Conservation (phyloP, 2,888 invertebrate species). For the Apoda limacodes region DNA sequence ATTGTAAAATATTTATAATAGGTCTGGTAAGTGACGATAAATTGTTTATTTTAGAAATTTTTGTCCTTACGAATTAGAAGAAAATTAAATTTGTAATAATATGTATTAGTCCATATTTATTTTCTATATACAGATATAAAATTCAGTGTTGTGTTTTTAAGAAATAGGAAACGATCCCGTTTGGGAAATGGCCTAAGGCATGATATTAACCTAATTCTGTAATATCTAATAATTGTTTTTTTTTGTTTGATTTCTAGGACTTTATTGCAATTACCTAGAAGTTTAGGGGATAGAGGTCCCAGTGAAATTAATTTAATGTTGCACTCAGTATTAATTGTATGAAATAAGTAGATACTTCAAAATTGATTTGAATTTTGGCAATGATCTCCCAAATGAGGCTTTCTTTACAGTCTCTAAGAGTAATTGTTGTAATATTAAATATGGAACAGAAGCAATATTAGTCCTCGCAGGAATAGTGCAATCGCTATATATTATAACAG, state of each 20-base stretch:
- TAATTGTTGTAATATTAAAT: conserved; percentile 45
- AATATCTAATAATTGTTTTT: conserved; percentile 41
- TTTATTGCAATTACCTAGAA: conserved; percentile 29
- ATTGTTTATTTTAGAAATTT: conserved; percentile 50
- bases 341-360: conserved; percentile 46
- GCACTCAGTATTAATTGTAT: conserved; percentile 61
- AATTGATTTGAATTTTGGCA: conserved; percentile 45
- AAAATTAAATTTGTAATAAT: no score
- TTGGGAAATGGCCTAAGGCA: conserved; percentile 51
- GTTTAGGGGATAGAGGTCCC: conserved; percentile 23
- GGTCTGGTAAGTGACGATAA: conserved; percentile 57
- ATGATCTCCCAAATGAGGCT: conserved; percentile 55
- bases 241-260: conserved; percentile 38
- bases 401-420: conserved; percentile 34
- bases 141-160: no score
- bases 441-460: conserved; percentile 60
- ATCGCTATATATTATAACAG: conserved; percentile 54
- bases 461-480: conserved; percentile 69
- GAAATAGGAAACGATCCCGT: conserved; percentile 27
- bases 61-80: no score
- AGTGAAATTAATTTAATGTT: conserved; percentile 58
- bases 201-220: conserved; percentile 38
- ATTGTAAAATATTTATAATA: conserved; percentile 62
- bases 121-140: no score
- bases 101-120: no score